These are phyloP conservation scores for Cinclus mexicanus DNA, from an alignment of 2,113 vertebrate species.

Conservation along the genomic window DNA sequence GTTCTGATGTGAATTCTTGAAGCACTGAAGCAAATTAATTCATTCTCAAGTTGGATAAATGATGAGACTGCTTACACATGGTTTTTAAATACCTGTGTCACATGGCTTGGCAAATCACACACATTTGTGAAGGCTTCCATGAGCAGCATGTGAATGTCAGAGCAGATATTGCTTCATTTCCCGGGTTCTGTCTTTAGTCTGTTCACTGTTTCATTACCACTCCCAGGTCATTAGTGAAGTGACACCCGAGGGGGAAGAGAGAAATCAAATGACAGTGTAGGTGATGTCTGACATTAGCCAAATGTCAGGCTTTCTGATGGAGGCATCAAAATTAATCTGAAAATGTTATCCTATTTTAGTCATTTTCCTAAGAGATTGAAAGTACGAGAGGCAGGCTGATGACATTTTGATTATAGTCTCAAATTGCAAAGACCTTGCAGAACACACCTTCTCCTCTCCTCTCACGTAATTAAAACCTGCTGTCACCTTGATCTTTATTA, in stretches of 20 bases:
- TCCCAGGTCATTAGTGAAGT: slow-evolving; percentile 41
- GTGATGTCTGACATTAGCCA: slow-evolving; percentile 73
- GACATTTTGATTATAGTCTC: slow-evolving; percentile 74
- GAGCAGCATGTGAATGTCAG: background rate
- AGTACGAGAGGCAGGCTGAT: slow-evolving; percentile 55
- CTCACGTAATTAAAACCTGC: slow-evolving; percentile 53
- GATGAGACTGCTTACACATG: background rate
- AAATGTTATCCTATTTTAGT: slow-evolving; percentile 61
- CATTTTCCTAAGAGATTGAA: slow-evolving; percentile 63
- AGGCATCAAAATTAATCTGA: slow-evolving; percentile 60
- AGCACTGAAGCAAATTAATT: background rate
- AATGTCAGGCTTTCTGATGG: slow-evolving; percentile 69
- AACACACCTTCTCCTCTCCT: slow-evolving; percentile 35
- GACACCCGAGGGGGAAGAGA: background rate
- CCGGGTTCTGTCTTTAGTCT: background rate
- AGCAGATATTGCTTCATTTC: background rate
- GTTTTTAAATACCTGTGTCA: background rate
- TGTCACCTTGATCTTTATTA: slow-evolving; percentile 34
- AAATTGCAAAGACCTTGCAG: slow-evolving; percentile 43
- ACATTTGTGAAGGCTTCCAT: rapidly evolving
- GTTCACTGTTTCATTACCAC: background rate
- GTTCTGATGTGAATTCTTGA: background rate
- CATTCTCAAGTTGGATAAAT: background rate
- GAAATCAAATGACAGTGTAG: slow-evolving; percentile 46
- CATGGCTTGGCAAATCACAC: background rate